Conservation (phyloP, 2,797 vertebrate species). For the Sebastolobus altivelis region DNA sequence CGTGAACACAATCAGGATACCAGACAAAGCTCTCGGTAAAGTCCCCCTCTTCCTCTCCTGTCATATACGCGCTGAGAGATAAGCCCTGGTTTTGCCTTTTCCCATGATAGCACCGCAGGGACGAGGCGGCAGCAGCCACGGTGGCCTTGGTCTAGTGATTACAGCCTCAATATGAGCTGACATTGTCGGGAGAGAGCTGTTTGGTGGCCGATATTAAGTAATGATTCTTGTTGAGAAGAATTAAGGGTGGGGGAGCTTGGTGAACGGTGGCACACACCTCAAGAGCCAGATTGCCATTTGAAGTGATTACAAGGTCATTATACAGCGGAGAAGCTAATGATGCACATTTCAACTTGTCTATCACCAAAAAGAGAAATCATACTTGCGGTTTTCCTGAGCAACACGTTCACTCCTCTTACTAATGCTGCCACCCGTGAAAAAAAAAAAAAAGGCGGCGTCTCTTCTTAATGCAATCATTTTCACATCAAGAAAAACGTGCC, state of each 20-base stretch:
- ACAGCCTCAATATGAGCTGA: slow-evolving; percentile 61
- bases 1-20: slow-evolving; percentile 62
- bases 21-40: slow-evolving; percentile 59
- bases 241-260: slow-evolving; percentile 43
- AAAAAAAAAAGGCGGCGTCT: slow-evolving; percentile 53
- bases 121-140: slow-evolving; percentile 39
- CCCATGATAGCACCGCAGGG: slow-evolving; percentile 66
- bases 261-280: slow-evolving; percentile 65
- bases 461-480: slow-evolving; percentile 83
- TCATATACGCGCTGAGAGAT: slow-evolving; percentile 67
- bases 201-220: slow-evolving; percentile 67
- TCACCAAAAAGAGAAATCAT: slow-evolving; percentile 65
- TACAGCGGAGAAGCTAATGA: slow-evolving; percentile 68
- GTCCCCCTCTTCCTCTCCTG: slow-evolving; percentile 67
- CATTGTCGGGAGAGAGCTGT: slow-evolving; percentile 52
- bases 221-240: slow-evolving; percentile 73
- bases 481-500: slow-evolving; percentile 78
- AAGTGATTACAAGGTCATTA: slow-evolving; percentile 83
- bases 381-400: slow-evolving; percentile 15
- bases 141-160: slow-evolving; percentile 65
- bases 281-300: slow-evolving; percentile 63
- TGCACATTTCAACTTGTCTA: slow-evolving; percentile 73
- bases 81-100: slow-evolving; percentile 67
- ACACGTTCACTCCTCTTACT: slow-evolving; percentile 29
- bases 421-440: slow-evolving; percentile 1